These are phyloP conservation scores for Embidobia sp. DNA, from an alignment of 2,888 invertebrate genomes.

Conservation along the genomic window DNA sequence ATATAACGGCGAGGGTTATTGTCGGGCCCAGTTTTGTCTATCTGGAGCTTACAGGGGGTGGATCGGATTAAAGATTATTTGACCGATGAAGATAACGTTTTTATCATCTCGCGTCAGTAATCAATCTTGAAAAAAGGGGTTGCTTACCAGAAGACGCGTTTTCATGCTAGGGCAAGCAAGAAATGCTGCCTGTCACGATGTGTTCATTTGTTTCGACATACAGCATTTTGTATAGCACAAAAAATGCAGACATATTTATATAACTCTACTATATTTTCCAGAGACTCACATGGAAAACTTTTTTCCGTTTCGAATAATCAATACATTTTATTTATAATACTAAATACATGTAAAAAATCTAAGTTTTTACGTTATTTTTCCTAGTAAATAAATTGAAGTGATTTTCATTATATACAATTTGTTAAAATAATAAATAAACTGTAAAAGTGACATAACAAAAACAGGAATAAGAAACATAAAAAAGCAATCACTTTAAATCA, in stretches of 20 bases:
- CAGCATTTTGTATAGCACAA: slow-evolving; percentile 37
- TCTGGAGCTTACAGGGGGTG: slow-evolving; percentile 25
- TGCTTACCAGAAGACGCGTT: slow-evolving; percentile 71
- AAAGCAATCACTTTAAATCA: too few species aligned
- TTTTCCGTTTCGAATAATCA: too few species aligned
- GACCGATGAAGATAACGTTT: slow-evolving; percentile 79
- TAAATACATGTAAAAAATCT: too few species aligned
- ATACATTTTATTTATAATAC: too few species aligned
- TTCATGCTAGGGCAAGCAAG: slow-evolving; percentile 77
- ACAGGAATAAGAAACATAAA: too few species aligned
- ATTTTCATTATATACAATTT: too few species aligned
- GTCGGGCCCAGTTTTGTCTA: slow-evolving; percentile 30
- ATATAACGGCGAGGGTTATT: slow-evolving; percentile 59
- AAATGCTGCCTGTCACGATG: slow-evolving; percentile 79
- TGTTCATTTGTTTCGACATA: slow-evolving; percentile 77
- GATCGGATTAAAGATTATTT: slow-evolving; percentile 79
- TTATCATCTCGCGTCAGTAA: slow-evolving; percentile 76
- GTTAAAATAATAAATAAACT: too few species aligned
- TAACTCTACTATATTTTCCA: too few species aligned
- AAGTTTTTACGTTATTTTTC: too few species aligned
- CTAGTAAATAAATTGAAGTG: too few species aligned
- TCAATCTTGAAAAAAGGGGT: slow-evolving; percentile 75
- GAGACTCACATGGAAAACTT: too few species aligned
- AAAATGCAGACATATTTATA: slow-evolving; percentile 53
- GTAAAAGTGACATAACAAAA: too few species aligned